A percentile compares a stretch with the other conserved stretches of the same genome.
These are phyloP conservation scores for Timema podura DNA, from an alignment of 2,888 invertebrate genomes.

Conservation along the genomic window DNA sequence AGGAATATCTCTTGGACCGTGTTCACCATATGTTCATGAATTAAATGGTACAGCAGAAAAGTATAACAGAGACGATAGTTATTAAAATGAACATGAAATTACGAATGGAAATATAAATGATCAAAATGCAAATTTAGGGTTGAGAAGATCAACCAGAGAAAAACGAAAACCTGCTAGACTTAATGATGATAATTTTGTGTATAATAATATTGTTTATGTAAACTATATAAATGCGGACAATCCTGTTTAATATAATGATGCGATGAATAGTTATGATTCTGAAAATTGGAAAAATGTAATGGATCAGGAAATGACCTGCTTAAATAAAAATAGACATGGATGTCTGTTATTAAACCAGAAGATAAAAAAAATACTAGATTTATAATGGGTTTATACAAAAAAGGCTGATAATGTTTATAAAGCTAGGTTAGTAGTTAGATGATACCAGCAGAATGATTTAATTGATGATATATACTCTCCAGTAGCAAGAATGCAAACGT, in stretches of 20 bases:
- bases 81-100: neutral
- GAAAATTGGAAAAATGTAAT: neutral
- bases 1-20: too few relatives aligned
- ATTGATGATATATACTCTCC: neutral
- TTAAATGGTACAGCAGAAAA: too few relatives aligned
- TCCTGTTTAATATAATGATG: neutral
- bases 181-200: neutral
- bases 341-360: neutral
- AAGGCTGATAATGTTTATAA: too few relatives aligned
- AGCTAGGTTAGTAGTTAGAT: too few relatives aligned
- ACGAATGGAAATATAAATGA: neutral
- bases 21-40: too few relatives aligned
- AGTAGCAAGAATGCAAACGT: conserved; percentile 4
- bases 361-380: too few relatives aligned
- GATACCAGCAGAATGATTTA: too few relatives aligned
- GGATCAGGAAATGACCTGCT: neutral
- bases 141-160: neutral
- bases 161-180: conserved; percentile 7
- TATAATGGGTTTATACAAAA: too few relatives aligned
- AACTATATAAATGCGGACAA: neutral
- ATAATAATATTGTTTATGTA: neutral
- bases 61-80: neutral
- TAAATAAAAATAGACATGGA: neutral
- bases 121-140: neutral
- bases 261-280: neutral